Percentiles rank a stretch among this genome's conserved stretches.
Conservation (phyloP, 2,888 invertebrate genomes). For the Platycheirus rosarum region DNA sequence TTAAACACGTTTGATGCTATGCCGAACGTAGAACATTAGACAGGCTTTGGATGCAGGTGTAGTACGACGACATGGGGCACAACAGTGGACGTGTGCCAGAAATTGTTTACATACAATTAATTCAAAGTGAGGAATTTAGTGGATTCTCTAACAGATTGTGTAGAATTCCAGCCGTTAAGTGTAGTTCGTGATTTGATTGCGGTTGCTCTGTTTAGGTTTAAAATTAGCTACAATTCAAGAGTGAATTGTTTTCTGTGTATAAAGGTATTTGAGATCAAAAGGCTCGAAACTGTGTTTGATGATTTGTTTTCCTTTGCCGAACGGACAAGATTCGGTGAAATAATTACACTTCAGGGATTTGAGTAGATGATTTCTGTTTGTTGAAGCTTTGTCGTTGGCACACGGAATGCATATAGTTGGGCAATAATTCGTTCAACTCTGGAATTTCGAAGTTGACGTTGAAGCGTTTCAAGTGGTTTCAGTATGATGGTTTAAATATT, state of each 20-base stretch:
- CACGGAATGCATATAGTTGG: no score
- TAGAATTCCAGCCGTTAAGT: slow-evolving; percentile 16
- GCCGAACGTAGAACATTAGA: slow-evolving; percentile 23
- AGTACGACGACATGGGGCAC: neutral
- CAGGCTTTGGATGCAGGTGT: slow-evolving; percentile 22
- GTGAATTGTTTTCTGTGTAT: slow-evolving; percentile 43
- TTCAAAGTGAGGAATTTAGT: slow-evolving; percentile 55
- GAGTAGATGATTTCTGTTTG: neutral
- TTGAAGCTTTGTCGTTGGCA: neutral
- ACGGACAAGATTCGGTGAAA: neutral
- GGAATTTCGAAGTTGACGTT: no score
- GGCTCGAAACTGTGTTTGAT: no score
- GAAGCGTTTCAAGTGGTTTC: no score
- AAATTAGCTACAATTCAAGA: slow-evolving; percentile 30
- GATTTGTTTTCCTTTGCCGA: no score
- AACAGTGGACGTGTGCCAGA: slow-evolving; percentile 16
- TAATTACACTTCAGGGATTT: slow-evolving; percentile 11
- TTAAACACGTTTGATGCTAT: slow-evolving; percentile 21
- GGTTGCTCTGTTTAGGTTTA: slow-evolving; percentile 32
- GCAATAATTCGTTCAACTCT: no score
- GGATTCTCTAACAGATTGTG: slow-evolving; percentile 33
- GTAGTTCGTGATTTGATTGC: slow-evolving; percentile 38
- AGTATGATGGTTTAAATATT: no score
- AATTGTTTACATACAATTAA: slow-evolving; percentile 65
- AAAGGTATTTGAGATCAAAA: slow-evolving; percentile 31